Evolutionary conservation across 2,888 invertebrate genomes (phyloP).

Genomic region (Apamea sordens): DNA sequence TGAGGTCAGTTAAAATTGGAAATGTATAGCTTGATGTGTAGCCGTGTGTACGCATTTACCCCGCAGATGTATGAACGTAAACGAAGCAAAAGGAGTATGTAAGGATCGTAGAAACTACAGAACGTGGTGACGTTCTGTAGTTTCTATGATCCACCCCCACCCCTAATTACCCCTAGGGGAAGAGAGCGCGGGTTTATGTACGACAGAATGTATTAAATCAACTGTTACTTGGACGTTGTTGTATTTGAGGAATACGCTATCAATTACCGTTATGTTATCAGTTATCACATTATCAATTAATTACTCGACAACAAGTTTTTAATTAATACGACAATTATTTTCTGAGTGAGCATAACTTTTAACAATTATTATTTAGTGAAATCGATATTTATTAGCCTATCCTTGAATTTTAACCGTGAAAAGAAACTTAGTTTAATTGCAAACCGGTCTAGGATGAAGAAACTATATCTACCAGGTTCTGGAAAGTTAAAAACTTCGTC

Average conservation of each 20-base stretch:
- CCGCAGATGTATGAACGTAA: background rate
- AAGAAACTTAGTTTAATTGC: background rate
- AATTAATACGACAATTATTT: constrained; percentile 9
- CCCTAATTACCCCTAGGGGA: background rate
- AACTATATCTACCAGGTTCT: constrained; percentile 3
- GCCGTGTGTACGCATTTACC: no score
- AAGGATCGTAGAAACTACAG: background rate
- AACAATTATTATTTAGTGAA: no score
- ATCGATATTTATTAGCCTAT: constrained; percentile 6
- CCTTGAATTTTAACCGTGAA: constrained; percentile 17
- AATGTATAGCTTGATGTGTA: no score
- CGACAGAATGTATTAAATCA: background rate
- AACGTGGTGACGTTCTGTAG: background rate
- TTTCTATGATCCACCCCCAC: background rate
- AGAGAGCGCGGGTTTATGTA: background rate
- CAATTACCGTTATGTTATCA: constrained; percentile 4
- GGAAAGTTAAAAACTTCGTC: background rate
- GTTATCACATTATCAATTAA: constrained; percentile 1
- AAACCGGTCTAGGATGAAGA: constrained; percentile 13
- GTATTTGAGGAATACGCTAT: constrained; percentile 19
- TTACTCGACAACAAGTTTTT: constrained; percentile 9
- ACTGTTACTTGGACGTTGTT: background rate
- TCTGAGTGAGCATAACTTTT: background rate
- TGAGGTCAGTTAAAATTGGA: no score
- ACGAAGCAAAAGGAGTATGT: background rate